phyloP scores from a whole-genome alignment of 1,140 invertebrate species.

The roundworm (Caenorhabditis elegans) region WBcel235 BX284606.5:13416001-13416500 shows the following conservation, averaged over 20 bases:
- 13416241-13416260: conserved; percentile 7
- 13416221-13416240: conserved; percentile 9
- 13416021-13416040: background rate
- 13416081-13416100: background rate
- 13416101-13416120: background rate
- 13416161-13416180: background rate
- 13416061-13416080: background rate
- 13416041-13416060: background rate
- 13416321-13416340: background rate
- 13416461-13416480: too few relatives aligned
- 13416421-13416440: too few relatives aligned
- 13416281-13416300: conserved; percentile 1
- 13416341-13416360: background rate
- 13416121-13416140: background rate
- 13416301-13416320: background rate
- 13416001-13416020: too few relatives aligned
- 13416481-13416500: too few relatives aligned
- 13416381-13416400: too few relatives aligned
- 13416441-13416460: too few relatives aligned
- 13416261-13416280: background rate
- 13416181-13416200: background rate
- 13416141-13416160: background rate
- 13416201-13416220: background rate
- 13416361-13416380: too few relatives aligned
- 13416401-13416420: too few relatives aligned